phyloP scores from a whole-genome alignment of 1,140 invertebrate species.

The Euschistus heros region DNA sequence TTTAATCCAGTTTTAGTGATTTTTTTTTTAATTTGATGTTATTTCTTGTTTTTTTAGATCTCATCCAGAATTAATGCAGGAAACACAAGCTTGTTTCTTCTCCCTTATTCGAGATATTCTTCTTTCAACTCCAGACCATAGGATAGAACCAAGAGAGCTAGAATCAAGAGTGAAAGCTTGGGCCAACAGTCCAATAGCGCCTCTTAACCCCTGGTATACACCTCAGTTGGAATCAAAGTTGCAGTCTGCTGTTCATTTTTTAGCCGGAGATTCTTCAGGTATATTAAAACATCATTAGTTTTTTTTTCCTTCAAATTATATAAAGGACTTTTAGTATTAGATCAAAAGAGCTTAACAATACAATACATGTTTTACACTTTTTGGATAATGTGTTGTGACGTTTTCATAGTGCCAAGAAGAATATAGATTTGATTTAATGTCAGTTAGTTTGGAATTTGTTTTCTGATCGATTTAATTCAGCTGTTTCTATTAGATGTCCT shows the following conservation, averaged over 20 bases:
- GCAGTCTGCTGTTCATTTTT: slow-evolving; percentile 70
- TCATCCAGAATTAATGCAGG: slow-evolving; percentile 48
- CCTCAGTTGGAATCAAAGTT: slow-evolving; percentile 58
- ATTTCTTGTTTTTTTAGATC: slow-evolving; percentile 26
- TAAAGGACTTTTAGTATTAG: no score
- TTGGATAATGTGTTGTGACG: no score
- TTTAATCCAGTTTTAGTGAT: no score
- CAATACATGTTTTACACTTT: no score
- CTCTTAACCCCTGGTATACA: slow-evolving; percentile 69
- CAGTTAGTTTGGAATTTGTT: no score
- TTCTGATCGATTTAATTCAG: no score
- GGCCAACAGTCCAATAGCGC: slow-evolving; percentile 68
- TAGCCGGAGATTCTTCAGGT: slow-evolving; percentile 73
- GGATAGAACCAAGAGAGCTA: slow-evolving; percentile 60
- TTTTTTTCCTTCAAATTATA: no score
- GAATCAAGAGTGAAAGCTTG: slow-evolving; percentile 66
- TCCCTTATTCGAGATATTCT: slow-evolving; percentile 70
- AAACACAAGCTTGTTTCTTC: slow-evolving; percentile 71
- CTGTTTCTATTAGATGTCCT: no score
- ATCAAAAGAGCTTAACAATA: no score
- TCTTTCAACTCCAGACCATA: slow-evolving; percentile 67
- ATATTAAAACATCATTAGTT: slow-evolving; percentile 18
- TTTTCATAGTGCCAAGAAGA: no score
- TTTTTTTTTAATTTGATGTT: no score
- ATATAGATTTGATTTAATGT: no score